Evolutionary conservation across 2,113 vertebrate genomes (phyloP).

Genomic region (Crotophaga sulcirostris): DNA sequence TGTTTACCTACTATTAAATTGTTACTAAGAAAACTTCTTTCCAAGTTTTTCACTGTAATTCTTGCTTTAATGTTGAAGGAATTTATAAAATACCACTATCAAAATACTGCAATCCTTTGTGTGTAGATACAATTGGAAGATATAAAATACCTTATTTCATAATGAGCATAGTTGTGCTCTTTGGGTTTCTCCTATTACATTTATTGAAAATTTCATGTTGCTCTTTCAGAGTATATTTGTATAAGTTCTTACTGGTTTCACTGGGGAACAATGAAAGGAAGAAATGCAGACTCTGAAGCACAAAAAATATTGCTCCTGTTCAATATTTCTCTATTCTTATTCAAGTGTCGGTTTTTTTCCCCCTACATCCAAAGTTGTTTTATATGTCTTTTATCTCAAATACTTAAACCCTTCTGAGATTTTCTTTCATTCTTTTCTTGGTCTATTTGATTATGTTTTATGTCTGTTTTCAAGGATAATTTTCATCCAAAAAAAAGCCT

Average conservation of each 20-base stretch:
- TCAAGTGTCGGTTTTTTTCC: background rate
- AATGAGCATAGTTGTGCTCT: background rate
- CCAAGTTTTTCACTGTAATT: background rate
- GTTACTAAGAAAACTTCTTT: background rate
- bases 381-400: conserved; percentile 29
- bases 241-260: background rate
- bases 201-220: background rate
- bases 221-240: background rate
- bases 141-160: background rate
- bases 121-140: background rate
- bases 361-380: background rate
- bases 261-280: background rate
- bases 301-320: background rate
- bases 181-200: background rate
- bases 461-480: conserved; percentile 52
- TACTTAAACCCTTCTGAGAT: conserved; percentile 37
- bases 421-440: conserved; percentile 35
- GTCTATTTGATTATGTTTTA: conserved; percentile 52
- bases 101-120: background rate
- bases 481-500: background rate
- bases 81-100: background rate
- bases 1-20: background rate
- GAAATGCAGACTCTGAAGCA: background rate
- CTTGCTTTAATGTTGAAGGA: background rate
- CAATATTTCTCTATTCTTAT: background rate